Percentiles rank a stretch among this genome's conserved stretches.
Conservation (phyloP, 2,113 vertebrate species). For the Archilochus colubris region DNA sequence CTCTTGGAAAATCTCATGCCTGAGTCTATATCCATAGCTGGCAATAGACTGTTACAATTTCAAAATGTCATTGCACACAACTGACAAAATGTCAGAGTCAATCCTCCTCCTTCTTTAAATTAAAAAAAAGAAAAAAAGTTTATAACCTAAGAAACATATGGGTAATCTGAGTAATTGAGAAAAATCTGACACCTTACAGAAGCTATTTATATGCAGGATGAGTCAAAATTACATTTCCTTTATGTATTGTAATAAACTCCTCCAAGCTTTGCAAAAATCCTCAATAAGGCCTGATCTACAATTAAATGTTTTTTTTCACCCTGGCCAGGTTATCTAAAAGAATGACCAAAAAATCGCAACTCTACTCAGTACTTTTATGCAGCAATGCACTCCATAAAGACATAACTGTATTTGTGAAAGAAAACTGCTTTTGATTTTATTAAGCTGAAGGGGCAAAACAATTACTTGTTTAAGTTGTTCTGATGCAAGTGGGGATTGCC, state of each 20-base stretch:
- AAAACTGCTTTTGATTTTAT: not conserved
- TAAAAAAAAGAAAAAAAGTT: not conserved
- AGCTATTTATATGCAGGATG: not conserved
- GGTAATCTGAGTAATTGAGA: slow-evolving; percentile 33
- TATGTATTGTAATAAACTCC: not conserved
- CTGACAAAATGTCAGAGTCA: slow-evolving; percentile 46
- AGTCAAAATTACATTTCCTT: slow-evolving; percentile 16
- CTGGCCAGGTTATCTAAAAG: not conserved
- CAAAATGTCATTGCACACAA: not conserved
- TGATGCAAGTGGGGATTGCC: not conserved
- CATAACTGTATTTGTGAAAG: not conserved
- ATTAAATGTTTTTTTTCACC: not conserved
- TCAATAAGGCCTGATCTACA: not conserved
- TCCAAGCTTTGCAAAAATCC: not conserved
- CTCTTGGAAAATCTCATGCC: slow-evolving; percentile 32
- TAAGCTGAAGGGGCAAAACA: not conserved
- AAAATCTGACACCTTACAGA: slow-evolving; percentile 1
- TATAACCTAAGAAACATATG: slow-evolving; percentile 16
- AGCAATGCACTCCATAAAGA: not conserved
- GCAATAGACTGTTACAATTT: not conserved
- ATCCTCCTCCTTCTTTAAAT: not conserved
- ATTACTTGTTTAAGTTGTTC: not conserved
- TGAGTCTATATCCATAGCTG: slow-evolving; percentile 32
- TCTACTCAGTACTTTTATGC: not conserved
- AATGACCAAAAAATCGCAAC: not conserved